Conservation (phyloP, 1,140 invertebrate species). For the honey bee (Apis mellifera) region DNA sequence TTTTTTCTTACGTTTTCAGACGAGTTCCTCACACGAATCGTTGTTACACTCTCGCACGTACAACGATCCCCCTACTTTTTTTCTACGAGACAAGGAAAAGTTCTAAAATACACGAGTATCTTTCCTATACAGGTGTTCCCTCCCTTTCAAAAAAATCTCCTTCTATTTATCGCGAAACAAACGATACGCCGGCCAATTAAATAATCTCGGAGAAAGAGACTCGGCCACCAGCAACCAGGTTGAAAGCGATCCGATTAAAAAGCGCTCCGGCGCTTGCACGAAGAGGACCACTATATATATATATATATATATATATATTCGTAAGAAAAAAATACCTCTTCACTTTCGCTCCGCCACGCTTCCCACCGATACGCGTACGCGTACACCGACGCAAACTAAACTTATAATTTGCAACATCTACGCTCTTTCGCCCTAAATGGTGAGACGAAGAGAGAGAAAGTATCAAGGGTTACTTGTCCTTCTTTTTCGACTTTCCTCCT, state of each 20-base stretch:
- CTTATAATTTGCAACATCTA: conserved; percentile 45
- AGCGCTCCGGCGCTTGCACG: too few relatives aligned
- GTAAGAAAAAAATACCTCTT: conserved; percentile 45
- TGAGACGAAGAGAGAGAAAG: not conserved
- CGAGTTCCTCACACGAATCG: too few relatives aligned
- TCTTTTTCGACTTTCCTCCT: conserved; percentile 24
- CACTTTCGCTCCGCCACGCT: conserved; percentile 10
- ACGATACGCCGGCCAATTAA: conserved; percentile 25
- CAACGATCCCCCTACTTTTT: too few relatives aligned
- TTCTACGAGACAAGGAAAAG: not conserved
- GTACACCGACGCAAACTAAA: conserved; percentile 23
- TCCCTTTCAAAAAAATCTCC: not conserved
- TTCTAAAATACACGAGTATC: not conserved
- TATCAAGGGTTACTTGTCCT: conserved; percentile 43
- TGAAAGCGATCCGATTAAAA: conserved; percentile 15
- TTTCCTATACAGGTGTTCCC: not conserved
- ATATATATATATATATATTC: too few relatives aligned
- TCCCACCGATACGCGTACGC: not conserved
- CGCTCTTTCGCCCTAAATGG: not conserved
- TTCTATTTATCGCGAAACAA: conserved; percentile 12
- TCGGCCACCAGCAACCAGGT: not conserved
- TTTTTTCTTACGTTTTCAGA: too few relatives aligned
- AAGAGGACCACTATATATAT: too few relatives aligned
- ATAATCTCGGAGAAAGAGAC: conserved; percentile 4
- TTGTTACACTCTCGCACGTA: too few relatives aligned